Conservation (phyloP, 2,113 vertebrate genomes). For the Otocyon megalotis region DNA sequence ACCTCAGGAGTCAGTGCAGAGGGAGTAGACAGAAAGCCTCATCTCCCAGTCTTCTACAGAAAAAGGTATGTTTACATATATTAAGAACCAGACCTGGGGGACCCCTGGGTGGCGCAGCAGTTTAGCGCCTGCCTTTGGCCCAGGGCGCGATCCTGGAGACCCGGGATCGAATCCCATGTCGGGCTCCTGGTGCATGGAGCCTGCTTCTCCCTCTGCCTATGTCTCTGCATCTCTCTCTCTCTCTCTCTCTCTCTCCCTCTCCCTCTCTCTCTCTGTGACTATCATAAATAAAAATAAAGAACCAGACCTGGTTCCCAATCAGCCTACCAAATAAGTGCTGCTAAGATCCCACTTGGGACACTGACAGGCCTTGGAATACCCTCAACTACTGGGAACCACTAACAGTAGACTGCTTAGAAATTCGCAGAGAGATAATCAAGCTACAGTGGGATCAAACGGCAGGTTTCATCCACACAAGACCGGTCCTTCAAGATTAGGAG, state of each 20-base stretch:
- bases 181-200: too few species aligned
- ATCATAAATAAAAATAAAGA: too few species aligned
- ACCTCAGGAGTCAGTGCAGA: background rate
- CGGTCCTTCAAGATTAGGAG: background rate
- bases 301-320: background rate
- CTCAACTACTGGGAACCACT: background rate
- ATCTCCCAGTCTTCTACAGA: background rate
- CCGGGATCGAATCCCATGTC: too few species aligned
- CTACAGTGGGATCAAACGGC: background rate
- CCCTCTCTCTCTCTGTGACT: too few species aligned
- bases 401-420: background rate
- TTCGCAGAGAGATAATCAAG: background rate
- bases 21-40: background rate
- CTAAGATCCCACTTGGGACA: background rate
- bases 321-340: background rate
- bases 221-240: too few species aligned
- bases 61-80: background rate
- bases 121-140: too few species aligned
- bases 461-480: background rate
- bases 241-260: too few species aligned
- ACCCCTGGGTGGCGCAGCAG: too few species aligned
- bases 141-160: too few species aligned
- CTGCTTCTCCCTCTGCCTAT: too few species aligned
- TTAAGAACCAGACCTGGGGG: background rate
- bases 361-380: background rate